These are phyloP conservation scores for Piprites chloris DNA, from an alignment of 2,113 vertebrate genomes.

Conservation along the genomic window DNA sequence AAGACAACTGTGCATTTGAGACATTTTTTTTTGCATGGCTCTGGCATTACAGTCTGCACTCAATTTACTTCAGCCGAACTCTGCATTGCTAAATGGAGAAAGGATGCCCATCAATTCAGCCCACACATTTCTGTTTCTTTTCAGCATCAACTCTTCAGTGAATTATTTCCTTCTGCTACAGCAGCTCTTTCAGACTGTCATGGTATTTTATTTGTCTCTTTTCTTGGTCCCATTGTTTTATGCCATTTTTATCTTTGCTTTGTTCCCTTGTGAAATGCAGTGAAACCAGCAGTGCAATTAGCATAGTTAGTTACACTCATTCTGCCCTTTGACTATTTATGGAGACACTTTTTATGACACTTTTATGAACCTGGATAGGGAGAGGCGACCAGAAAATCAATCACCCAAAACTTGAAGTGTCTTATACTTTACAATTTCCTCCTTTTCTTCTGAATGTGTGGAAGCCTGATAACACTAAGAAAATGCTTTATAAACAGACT, in stretches of 20 bases:
- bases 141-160: neutral
- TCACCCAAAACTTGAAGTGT: neutral
- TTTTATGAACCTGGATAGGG: no score
- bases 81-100: slow-evolving; percentile 9
- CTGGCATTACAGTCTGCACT: neutral
- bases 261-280: neutral
- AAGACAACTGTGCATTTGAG: neutral
- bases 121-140: slow-evolving; percentile 27
- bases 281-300: neutral
- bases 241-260: slow-evolving; percentile 14
- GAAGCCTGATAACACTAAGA: neutral
- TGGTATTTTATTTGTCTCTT: neutral
- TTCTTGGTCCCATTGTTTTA: neutral
- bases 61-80: slow-evolving; percentile 20
- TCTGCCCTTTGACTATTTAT: neutral
- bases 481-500: neutral
- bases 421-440: neutral
- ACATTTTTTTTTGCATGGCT: neutral
- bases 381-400: no score
- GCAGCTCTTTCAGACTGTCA: neutral
- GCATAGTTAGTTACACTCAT: neutral
- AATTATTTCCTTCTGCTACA: neutral
- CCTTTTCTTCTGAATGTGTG: neutral
- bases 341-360: neutral
- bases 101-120: neutral